phyloP scores from a whole-genome alignment of 2,113 vertebrate genomes.

The Saguinus imperator region DNA sequence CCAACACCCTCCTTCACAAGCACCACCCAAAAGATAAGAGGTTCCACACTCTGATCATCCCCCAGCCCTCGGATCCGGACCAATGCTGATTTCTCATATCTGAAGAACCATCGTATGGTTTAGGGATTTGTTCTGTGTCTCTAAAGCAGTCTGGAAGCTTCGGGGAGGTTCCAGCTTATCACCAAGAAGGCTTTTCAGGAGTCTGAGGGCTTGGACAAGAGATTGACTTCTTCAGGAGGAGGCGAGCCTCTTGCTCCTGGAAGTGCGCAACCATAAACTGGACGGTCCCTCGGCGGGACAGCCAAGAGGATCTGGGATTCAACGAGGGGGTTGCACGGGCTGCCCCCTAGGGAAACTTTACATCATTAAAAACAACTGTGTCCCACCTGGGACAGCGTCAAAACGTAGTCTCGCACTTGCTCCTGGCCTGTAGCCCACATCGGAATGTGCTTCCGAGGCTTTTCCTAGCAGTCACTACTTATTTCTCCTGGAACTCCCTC shows the following conservation, averaged over 20 bases:
- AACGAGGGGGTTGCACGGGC: not conserved
- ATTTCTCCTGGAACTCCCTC: not conserved
- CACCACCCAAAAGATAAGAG: not conserved
- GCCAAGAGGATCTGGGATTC: not conserved
- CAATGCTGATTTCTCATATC: not conserved
- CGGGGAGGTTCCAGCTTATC: not conserved
- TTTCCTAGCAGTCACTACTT: accelerated
- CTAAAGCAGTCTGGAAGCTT: not conserved
- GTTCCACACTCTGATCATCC: accelerated
- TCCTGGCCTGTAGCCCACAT: not conserved
- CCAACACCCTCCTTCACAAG: not conserved
- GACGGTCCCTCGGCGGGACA: not conserved
- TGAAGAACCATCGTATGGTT: accelerated
- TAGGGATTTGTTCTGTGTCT: not conserved
- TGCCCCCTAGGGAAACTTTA: not conserved
- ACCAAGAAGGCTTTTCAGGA: not conserved
- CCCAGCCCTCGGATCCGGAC: not conserved
- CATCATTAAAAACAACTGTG: not conserved
- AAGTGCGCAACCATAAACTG: not conserved
- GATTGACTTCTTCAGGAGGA: not conserved
- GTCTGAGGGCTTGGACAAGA: accelerated
- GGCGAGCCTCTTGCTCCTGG: not conserved
- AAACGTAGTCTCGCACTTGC: not conserved
- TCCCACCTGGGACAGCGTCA: not conserved
- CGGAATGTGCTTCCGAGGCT: accelerated